Evolutionary conservation across 2,113 vertebrate genomes (phyloP), one percentile per base, ranked within the genome.

Genomic region (Festucalex cinctus): DNA sequence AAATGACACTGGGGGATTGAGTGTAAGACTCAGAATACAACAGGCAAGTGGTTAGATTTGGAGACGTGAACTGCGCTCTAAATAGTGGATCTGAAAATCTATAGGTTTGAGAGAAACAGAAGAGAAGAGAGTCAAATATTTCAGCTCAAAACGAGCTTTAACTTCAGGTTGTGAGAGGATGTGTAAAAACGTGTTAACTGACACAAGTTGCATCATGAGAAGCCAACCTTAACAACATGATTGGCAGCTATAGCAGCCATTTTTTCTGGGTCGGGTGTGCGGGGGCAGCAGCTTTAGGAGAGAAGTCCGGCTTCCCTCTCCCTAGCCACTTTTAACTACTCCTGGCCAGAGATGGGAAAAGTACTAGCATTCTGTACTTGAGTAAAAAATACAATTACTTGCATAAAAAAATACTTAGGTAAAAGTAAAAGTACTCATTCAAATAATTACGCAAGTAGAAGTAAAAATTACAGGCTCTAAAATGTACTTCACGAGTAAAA

Each of bases 1-100:
- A 74, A 81, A 73, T 79, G 69, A 70, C 70, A 76, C 51, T 32
- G 22, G 49, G 61, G 76, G 68, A 59, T 67, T 73, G 63, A 79
- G 58, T 63, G 70, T 75, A 65, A 65, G 70, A 51, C 59, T 66
- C 35, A 26, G 65, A 69, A 70, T 79, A 44, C 59, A 70, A 71
- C 59, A 69, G 66, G 66, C 61, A 43, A 54, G 24, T 37, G 74
- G 59, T 68, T 46, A 62, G 49, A 74, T 68, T 69, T 6, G 0
- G 61, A 69, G 56, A 49, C 60, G 46, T 6, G 65, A 83, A 77
- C 65, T 75, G 36, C 26, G 37, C 41, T 71, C 64, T 75, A 73
- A 79, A 75, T 65, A 74, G 57, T 75, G 59, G 53, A 71, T 48
- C 37, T 70, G 13, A 72, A 78, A 83, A 68, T 77, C 17, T 36